Evolutionary conservation across 2,113 vertebrate species (phyloP), one percentile per base, ranked within the genome.

Genomic region (Psammodynastes pulverulentus): DNA sequence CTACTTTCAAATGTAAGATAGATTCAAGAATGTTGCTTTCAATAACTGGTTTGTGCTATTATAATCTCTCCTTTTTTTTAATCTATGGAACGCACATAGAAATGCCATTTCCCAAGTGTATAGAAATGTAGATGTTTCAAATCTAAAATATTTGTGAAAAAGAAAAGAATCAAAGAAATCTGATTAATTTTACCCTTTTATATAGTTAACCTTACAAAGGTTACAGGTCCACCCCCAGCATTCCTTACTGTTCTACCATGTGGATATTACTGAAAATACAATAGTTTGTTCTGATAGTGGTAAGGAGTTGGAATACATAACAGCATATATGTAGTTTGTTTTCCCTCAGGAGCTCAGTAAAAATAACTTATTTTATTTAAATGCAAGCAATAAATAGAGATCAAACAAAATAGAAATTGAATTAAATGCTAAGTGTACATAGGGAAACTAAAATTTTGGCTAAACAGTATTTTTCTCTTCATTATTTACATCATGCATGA

Each of bases 301-400:
- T 24, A 90, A 95, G 93, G 92, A 86, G 89, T 96, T 96, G 95
- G 93, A 96, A 95, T 92, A 93, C 79, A 85, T 92, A 8, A 26
- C 93, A 94, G 91, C 93, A 94, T 56, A 93, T 95, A 84, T 95
- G 95, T 97, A 96, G 95, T 94, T 96, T 96, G 93, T 94, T 93
- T 97, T 97, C 96, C 96, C 96, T 97, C 95, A 96, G 97, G 96
- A 98, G 96, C 97, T 97, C 95, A 97, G 94, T 97, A 97, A 93
- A 96, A 97, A 95, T 89, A 97, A 97, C 96, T 96, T 96, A 96
- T 97, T 97, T 97, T 96, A 97, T 97, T 98, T 97, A 97, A 97
- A 97, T 97, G 97, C 97, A 97, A 98, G 98, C 98, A 98, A 98
- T 98, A 98, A 97, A 94, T 96, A 97, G 87, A 91, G 94, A 94